These are phyloP conservation scores for Pontoporia blainvillei DNA, from an alignment of 2,113 vertebrate genomes.

Conservation along the genomic window DNA sequence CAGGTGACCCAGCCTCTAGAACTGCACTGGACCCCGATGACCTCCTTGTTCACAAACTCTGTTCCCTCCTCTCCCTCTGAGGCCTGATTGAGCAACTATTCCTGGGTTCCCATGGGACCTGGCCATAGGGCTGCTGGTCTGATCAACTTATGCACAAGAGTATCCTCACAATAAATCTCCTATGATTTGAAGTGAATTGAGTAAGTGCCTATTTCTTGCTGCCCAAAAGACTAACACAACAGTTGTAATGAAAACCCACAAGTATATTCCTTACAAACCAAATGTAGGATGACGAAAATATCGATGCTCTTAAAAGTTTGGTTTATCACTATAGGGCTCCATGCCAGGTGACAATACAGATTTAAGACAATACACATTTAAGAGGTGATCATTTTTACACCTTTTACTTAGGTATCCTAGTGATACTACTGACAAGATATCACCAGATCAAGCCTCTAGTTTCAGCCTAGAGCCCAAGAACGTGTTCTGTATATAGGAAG, in stretches of 20 bases:
- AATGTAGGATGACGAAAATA: not conserved
- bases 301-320: not conserved
- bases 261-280: not conserved
- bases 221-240: not conserved
- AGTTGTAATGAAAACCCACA: not conserved
- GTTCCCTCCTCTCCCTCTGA: not conserved
- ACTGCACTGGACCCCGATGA: not conserved
- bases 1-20: not conserved
- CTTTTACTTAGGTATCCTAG: not conserved
- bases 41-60: not conserved
- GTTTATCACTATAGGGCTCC: not conserved
- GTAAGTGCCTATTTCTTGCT: not conserved
- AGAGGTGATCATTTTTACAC: not conserved
- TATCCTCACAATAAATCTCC: not conserved
- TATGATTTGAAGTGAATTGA: not conserved
- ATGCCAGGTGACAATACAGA: not conserved
- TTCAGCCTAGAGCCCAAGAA: not conserved
- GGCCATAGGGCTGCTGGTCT: not conserved
- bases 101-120: not conserved
- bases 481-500: not conserved
- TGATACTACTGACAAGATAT: not conserved
- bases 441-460: not conserved
- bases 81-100: not conserved
- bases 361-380: not conserved
- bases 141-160: not conserved